Conservation (phyloP, 2,797 vertebrate genomes). For the Sardinella longiceps region DNA sequence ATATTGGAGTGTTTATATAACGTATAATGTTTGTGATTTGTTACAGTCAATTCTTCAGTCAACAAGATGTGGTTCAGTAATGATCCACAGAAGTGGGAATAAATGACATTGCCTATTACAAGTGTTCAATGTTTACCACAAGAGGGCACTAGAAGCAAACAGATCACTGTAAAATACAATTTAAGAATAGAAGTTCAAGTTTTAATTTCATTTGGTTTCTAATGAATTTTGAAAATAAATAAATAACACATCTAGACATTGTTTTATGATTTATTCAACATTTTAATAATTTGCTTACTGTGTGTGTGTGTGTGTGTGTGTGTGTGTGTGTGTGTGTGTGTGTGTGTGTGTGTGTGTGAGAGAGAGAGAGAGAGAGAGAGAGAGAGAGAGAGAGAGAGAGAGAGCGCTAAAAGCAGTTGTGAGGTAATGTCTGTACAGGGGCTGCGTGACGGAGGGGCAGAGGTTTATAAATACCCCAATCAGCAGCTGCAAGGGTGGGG, state of each 20-base stretch:
- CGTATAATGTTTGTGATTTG: too few relatives aligned
- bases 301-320: too few relatives aligned
- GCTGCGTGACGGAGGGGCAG: background rate
- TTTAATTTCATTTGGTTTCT: too few relatives aligned
- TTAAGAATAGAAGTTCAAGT: background rate
- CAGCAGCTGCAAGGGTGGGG: background rate
- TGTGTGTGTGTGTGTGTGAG: background rate
- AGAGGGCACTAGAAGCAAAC: background rate
- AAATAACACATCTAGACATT: background rate
- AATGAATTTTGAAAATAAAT: too few relatives aligned
- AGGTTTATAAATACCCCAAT: slow-evolving; percentile 1
- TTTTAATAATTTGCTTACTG: background rate
- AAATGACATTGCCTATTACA: too few relatives aligned
- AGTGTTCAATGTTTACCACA: background rate
- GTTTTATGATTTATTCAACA: too few relatives aligned
- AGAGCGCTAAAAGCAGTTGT: background rate
- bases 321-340: too few relatives aligned
- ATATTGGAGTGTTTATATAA: too few relatives aligned
- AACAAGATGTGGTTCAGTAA: background rate
- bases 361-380: too few relatives aligned
- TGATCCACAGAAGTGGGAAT: background rate
- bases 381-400: too few relatives aligned
- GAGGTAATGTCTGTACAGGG: background rate
- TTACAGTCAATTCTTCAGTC: too few relatives aligned
- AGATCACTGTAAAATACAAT: background rate